Evolutionary conservation across 2,888 invertebrate genomes (phyloP), one percentile per base, ranked within the genome.

Genomic region (Capitulum mitella): DNA sequence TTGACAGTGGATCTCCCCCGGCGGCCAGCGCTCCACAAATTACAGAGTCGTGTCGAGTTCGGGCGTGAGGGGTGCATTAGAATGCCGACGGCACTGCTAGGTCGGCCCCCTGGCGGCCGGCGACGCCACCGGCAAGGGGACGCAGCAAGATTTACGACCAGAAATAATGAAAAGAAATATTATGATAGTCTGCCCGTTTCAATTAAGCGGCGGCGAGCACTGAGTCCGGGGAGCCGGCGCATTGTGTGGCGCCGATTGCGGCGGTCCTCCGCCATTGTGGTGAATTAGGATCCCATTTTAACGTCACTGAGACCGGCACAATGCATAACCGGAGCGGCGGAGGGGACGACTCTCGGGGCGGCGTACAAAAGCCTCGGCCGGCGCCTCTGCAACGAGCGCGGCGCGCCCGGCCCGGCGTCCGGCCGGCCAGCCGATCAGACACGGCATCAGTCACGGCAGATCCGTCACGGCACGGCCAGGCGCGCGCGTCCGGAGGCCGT

Each of bases 81-180:
- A 70, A 70, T 70, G 70, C 70, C 70, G 70, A 26, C 70, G 70
- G 70, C 70, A 5, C 70, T 22, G 19, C 22, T 19, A 3, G 34
- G 19, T 37, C 22, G 40, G 40, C 70, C 40, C 70, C 43, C 12
- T 43, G 12, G 64, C 16, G 34, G 19, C 70, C 26, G 40, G 14
- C 70, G 70, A 1, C 70, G 70, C 10, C 70, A n/a, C 6, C 12
- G 26, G 10, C n/a, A 29, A 10, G n/a, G 58, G 29, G 29, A 58
- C 58, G 64, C 51, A 6, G 58, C 40, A 70, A 29, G 29, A 70
- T 70, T 70, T 70, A 70, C 70, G 70, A 29, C 70, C 40, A 8
- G 26, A 64, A 70, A 70, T 70, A 70, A 70, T 70, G 70, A 37
- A 70, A 40, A 40, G 70, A 70, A 37, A 70, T 29, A 40, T 40